Percentiles rank a stretch among this genome's conserved stretches.
Conservation (phyloP, 2,113 vertebrate species). For the Antigone vipio region DNA sequence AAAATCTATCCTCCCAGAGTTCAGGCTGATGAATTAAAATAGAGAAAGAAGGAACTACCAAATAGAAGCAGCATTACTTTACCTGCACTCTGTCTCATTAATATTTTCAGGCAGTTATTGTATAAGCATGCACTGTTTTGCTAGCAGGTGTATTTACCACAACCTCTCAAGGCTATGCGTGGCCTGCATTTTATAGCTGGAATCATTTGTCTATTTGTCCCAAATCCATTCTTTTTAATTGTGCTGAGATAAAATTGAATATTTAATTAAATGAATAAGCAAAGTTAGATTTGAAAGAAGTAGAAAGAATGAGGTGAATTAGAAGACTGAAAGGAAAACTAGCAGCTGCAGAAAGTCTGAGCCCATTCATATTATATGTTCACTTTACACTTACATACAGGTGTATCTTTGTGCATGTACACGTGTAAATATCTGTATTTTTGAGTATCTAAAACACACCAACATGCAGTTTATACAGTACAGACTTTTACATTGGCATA, state of each 20-base stretch:
- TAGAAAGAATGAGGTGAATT: neutral
- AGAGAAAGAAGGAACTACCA: neutral
- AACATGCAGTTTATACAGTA: neutral
- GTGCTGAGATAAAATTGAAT: neutral
- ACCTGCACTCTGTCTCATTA: neutral
- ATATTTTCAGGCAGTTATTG: neutral
- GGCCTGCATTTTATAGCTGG: neutral
- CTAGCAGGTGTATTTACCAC: neutral
- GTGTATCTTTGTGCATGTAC: neutral
- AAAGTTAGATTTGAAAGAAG: neutral
- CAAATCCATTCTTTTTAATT: neutral
- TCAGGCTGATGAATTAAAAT: neutral
- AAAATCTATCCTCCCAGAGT: neutral
- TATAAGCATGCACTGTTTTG: neutral
- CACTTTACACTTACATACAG: neutral
- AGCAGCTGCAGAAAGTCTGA: neutral
- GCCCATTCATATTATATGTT: neutral
- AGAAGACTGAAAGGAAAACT: neutral
- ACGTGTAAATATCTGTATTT: neutral
- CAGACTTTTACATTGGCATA: neutral
- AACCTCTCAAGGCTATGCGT: neutral
- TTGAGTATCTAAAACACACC: neutral
- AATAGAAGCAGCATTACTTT: neutral
- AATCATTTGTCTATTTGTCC: neutral
- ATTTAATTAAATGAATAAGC: neutral